Base-by-base conservation (phyloP, 2,113 vertebrate species). In the Pollimyrus isidori region DNA sequence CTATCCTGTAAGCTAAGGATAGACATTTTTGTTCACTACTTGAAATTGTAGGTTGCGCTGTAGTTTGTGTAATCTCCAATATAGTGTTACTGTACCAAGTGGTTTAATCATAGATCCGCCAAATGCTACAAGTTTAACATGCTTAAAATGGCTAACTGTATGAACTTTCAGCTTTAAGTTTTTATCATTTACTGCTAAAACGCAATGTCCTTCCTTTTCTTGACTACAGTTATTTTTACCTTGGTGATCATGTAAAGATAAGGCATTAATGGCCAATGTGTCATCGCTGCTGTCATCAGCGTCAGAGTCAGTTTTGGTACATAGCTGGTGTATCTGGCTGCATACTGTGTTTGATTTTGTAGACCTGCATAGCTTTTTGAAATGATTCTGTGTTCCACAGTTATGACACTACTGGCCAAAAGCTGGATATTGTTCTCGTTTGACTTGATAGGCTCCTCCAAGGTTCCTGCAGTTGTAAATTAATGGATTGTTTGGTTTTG, bases 371-470 rank as follows among this genome's bases (percentile, higher is more conserved):
- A 21, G 26, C 6, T 11, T 42, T 52, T 76, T 46, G 52, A 80
- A 90, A 39, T 90, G 39, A 30, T 86, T 90, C 7, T 39, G 58
- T n/a, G 89, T 90, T 3, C 50, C 52, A 35, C 90, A 89, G 17
- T 46, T 6, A 56, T 90, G 82, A n/a, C 88, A 86, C 15, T 76
- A 46, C 13, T 89, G 88, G 17, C 83, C 35, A 35, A 50, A 89
- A 30, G 62, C 85, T 89, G n/a, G 56, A 49, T 49, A 49, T 69
- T 89, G 53, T 5, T 90, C 46, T 4, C 49, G 3, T 48, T 82
- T 89, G 6, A 3, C 46, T 49, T 49, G 48, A 49, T 89, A 62
- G 11, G 10, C 76, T 26, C 88, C 84, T 23, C 49, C 88, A 58
- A 65, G 89, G n/a, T 87, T 89, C 7, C 30, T n/a, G 83, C 83